Conservation (phyloP, 2,888 invertebrate species). For the Ommatoiulus sabulosus region DNA sequence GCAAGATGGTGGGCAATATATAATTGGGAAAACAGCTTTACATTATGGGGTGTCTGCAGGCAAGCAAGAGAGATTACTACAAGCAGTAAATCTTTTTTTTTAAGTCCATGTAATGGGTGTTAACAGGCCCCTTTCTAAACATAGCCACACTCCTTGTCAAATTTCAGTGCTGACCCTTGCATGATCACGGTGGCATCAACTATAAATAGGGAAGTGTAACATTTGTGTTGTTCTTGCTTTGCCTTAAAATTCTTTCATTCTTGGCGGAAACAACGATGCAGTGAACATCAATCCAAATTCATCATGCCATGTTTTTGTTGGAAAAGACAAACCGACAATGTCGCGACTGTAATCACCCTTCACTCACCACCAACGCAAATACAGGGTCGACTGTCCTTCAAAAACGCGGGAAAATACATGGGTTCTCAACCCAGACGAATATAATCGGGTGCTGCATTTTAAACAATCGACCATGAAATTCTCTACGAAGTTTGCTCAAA, state of each 20-base stretch:
- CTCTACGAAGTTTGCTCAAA: no score
- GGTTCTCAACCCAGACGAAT: no score
- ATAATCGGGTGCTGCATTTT: no score
- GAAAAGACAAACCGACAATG: background rate
- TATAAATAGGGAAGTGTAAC: background rate
- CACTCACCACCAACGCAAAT: background rate
- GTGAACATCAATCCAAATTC: background rate
- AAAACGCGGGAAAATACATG: background rate
- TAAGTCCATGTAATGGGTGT: background rate
- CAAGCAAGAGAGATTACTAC: background rate
- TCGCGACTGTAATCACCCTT: background rate
- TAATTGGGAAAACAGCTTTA: constrained; percentile 23
- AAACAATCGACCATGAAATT: no score
- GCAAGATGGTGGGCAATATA: background rate
- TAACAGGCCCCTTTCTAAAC: constrained; percentile 22
- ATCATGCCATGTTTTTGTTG: background rate
- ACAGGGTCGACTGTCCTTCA: background rate
- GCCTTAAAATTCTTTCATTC: background rate
- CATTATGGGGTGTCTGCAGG: background rate
- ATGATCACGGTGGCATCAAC: constrained; percentile 32
- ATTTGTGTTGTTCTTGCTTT: background rate
- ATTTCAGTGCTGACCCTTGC: background rate
- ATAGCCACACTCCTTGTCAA: background rate
- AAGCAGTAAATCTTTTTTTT: background rate
- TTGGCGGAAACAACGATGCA: background rate